A percentile compares a stretch with the other conserved stretches of the same genome.
These are phyloP conservation scores for Hyalella azteca DNA, from an alignment of 2,888 invertebrate species.

Conservation along the genomic window DNA sequence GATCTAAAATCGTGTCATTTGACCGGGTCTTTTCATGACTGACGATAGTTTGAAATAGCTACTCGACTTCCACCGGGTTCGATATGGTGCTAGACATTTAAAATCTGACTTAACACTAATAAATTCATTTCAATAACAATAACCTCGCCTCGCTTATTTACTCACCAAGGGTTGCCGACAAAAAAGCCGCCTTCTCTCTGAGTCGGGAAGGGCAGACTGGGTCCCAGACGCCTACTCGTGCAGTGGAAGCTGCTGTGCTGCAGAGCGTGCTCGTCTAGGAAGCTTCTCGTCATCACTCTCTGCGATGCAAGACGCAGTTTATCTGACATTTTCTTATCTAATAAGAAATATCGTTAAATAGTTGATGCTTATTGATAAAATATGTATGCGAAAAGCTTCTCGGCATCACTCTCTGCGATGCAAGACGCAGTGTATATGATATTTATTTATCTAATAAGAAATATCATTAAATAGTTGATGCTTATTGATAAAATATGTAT, in stretches of 20 bases:
- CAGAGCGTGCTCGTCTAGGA: background rate
- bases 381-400: too few relatives aligned
- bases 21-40: background rate
- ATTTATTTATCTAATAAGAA: too few relatives aligned
- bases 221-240: background rate
- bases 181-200: conserved; percentile 9
- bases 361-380: too few relatives aligned
- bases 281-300: background rate
- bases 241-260: conserved; percentile 33
- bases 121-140: background rate
- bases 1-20: background rate
- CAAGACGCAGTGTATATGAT: too few relatives aligned
- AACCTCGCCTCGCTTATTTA: too few relatives aligned
- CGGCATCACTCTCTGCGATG: too few relatives aligned
- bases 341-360: too few relatives aligned
- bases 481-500: too few relatives aligned
- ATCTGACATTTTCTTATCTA: too few relatives aligned
- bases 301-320: too few relatives aligned
- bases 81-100: background rate
- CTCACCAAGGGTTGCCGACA: conserved; percentile 38
- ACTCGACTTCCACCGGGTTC: background rate
- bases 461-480: too few relatives aligned
- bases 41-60: background rate
- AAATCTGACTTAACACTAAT: background rate
- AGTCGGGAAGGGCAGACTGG: conserved; percentile 38